phyloP scores from a whole-genome alignment of 2,797 vertebrate species.

The Siniperca undulata region DNA sequence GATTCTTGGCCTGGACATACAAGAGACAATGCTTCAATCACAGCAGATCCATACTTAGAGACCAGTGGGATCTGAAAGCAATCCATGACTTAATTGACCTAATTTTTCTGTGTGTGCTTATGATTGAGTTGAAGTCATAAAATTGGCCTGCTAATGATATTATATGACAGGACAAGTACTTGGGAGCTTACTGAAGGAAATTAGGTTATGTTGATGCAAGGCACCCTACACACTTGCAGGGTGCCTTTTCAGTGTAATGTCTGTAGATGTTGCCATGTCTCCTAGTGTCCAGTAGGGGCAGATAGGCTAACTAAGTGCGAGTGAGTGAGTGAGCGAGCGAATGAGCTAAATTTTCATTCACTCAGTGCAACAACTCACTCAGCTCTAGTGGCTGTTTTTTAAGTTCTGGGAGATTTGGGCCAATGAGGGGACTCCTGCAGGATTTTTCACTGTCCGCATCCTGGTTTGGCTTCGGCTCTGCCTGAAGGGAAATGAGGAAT shows the following conservation, averaged over 20 bases:
- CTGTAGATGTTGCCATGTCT: not conserved
- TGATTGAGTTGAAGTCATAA: slow-evolving; percentile 44
- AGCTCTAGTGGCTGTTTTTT: slow-evolving; percentile 8
- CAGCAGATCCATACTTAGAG: slow-evolving; percentile 50
- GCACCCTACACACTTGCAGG: not conserved
- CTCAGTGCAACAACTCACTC: not conserved
- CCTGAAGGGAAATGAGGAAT: slow-evolving; percentile 54
- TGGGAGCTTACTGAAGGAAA: slow-evolving; percentile 36
- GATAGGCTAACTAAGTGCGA: not conserved
- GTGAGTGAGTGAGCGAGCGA: not conserved
- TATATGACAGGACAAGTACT: slow-evolving; percentile 40
- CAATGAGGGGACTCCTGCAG: slow-evolving; percentile 6
- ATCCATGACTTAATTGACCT: slow-evolving; percentile 65
- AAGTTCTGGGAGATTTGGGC: not conserved
- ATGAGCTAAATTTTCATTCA: not conserved
- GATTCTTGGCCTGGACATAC: slow-evolving; percentile 60
- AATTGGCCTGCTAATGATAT: slow-evolving; percentile 45
- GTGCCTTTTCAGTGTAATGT: slow-evolving; percentile 1
- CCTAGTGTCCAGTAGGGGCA: not conserved
- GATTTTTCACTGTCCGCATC: slow-evolving; percentile 40
- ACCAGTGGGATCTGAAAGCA: slow-evolving; percentile 60
- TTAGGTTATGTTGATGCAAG: slow-evolving; percentile 13
- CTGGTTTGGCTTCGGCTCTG: slow-evolving; percentile 37
- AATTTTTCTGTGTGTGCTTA: slow-evolving; percentile 30
- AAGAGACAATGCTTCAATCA: slow-evolving; percentile 65